Percentiles rank a stretch among this genome's conserved stretches.
Evolutionary conservation across 2,888 invertebrate genomes (phyloP).

Genomic region (Atherix ibis): DNA sequence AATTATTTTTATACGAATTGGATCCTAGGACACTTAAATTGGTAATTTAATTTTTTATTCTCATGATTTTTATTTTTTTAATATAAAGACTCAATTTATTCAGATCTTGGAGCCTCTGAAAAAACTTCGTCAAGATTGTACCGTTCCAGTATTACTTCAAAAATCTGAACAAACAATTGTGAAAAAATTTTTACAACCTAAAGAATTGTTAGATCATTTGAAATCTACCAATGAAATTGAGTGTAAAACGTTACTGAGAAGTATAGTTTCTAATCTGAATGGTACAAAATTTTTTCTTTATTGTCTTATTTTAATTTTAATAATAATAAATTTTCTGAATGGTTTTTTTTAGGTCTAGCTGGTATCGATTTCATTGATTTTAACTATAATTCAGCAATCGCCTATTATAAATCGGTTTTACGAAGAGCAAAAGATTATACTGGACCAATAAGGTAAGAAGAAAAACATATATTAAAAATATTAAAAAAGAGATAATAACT

Average conservation of each 20-base stretch:
- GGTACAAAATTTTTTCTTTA: slow-evolving; percentile 29
- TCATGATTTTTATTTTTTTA: too few species aligned
- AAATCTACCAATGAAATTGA: slow-evolving; percentile 42
- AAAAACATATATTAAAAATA: not conserved
- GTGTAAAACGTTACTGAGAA: slow-evolving; percentile 46
- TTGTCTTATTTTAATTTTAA: too few species aligned
- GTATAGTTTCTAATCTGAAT: slow-evolving; percentile 47
- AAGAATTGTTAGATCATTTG: slow-evolving; percentile 48
- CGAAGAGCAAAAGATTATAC: slow-evolving; percentile 30
- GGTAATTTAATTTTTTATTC: slow-evolving; percentile 17
- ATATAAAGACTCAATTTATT: too few species aligned
- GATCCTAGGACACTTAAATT: slow-evolving; percentile 32
- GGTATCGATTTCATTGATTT: slow-evolving; percentile 42
- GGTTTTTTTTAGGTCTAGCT: slow-evolving; percentile 36
- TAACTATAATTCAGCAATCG: slow-evolving; percentile 38
- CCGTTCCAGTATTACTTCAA: slow-evolving; percentile 45
- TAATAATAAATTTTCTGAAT: slow-evolving; percentile 1
- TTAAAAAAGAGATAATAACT: too few species aligned
- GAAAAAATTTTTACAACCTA: slow-evolving; percentile 42
- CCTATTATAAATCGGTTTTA: slow-evolving; percentile 44
- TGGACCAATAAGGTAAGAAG: slow-evolving; percentile 14
- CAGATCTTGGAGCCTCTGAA: slow-evolving; percentile 44
- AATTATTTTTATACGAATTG: slow-evolving; percentile 34
- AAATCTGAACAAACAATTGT: slow-evolving; percentile 33
- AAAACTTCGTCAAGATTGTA: slow-evolving; percentile 52